Base-by-base conservation (phyloP, 1,140 invertebrate species). In the Drosophila bocqueti region DNA sequence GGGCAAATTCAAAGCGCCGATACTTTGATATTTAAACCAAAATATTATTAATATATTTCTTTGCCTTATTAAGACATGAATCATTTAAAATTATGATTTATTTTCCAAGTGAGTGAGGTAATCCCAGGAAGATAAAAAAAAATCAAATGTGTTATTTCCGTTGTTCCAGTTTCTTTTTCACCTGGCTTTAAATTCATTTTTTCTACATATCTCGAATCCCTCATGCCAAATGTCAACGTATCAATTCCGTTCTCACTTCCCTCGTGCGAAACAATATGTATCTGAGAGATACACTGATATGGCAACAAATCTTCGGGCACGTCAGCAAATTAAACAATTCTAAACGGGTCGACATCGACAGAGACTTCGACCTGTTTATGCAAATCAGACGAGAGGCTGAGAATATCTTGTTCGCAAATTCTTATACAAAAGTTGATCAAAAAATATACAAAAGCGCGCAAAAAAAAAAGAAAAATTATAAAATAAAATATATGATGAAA, bases 381-480 rank as follows among this genome's bases (percentile, higher is more conserved):
- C 74, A 78, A 77, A 77, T 77, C 54, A 38, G 36, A 3, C 64
- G 50, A 71, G 68, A 31, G 65, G 52, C 43, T 13, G 42, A 72
- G 54, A 72, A 73, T 60, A 71, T 73, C 69, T 61, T 50, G 67
- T 60, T 73, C 29, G 67, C 69, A 29, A 60, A 73, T 71, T 71
- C 42, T 40, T 63, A 76, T 64, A 82, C 58, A 83, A 83, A 83
- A 68, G 60, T 66, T 83, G 57, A 79, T 83, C 75, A 61, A 68
- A 80, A 64, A 64, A 63, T 64, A 82, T 47, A 59, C 64, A 79
- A 78, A 54, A 45, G 69, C 18, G 29, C 29, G 29, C 29, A 8
- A 8, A 36, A 15, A 15, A 54, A 55, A 55, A 52, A 7, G 9
- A 29, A 15, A 49, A 15, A 49, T 9, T 11, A 47, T 21, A 46